Base-by-base conservation (phyloP, 2,888 invertebrate species). In the Spodoptera littoralis region DNA sequence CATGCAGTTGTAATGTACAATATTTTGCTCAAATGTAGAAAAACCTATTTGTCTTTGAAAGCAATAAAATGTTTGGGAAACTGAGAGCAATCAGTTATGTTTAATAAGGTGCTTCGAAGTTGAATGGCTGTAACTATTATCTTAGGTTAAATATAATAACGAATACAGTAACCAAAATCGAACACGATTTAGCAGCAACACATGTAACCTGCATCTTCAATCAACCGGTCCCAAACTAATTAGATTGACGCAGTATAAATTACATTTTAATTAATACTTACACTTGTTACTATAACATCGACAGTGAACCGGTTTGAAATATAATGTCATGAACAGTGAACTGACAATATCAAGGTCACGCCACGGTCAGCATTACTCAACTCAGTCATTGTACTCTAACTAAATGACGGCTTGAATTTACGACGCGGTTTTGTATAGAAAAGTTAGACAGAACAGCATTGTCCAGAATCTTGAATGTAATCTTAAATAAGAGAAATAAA, bases 301-400 rank as follows among this genome's bases (percentile, higher is more conserved):
- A 48, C n/a, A 36, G 44, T 13, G 13, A 70, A 77, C 77, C 63
- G 61, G 77, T 77, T 67, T 54, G 44, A 45, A 67, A 27, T 42
- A 60, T 59, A 60, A 60, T 57, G 67, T 63, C 54, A 54, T 47
- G 47, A 11, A 51, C 59, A 36, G 36, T 54, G 49, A 51, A 43
- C 45, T 27, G 43, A 48, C 63, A 57, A 60, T 57, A 41, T 63
- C 60, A 72, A 72, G 68, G 73, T 47, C 68, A 24, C 36, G 13
- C 30, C 56, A 49, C 44, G 56, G 55, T 47, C 61, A 60, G 45
- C 46, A 47, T 48, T 49, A 60, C 49, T 42, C 13, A 56, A 59
- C n/a, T 13, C 62, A 54, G 55, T 62, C 67, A 60, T 60, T 72
- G 59, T 60, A 60, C 45, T 59, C 47, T 2, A 27, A 13, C 22